Percentiles rank a stretch among this genome's conserved stretches.
These are phyloP conservation scores for Syndactyla subalaris DNA, from an alignment of 2,797 vertebrate genomes.

Conservation along the genomic window DNA sequence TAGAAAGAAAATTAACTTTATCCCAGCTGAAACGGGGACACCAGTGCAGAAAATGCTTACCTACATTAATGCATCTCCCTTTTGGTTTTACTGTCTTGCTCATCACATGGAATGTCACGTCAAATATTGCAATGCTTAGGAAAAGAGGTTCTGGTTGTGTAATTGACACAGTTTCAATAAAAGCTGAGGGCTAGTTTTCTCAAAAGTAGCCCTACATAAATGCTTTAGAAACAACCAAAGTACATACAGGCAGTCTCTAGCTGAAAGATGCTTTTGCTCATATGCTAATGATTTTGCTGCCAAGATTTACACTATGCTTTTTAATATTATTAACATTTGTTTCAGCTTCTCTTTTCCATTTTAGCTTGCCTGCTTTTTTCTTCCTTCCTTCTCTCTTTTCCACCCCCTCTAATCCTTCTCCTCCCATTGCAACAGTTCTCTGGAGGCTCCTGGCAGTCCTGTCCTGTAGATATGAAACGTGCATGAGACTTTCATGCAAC, in stretches of 20 bases:
- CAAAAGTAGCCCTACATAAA: background rate
- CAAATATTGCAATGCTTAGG: background rate
- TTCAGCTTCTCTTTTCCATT: background rate
- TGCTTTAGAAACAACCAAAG: background rate
- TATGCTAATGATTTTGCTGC: background rate
- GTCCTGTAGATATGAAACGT: fast-evolving
- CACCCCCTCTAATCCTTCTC: background rate
- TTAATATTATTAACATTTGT: background rate
- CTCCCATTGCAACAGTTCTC: background rate
- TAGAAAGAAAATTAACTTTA: background rate
- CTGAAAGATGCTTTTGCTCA: background rate
- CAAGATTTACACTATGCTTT: background rate
- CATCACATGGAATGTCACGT: background rate
- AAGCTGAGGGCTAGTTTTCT: background rate
- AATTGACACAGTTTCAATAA: background rate
- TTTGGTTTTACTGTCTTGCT: background rate
- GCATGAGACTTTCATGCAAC: background rate
- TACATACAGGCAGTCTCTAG: background rate
- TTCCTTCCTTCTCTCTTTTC: background rate
- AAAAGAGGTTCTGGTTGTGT: background rate
- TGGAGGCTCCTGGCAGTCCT: background rate
- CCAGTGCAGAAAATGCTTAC: background rate
- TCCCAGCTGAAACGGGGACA: background rate
- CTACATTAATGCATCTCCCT: background rate
- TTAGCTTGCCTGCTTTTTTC: background rate